Percentiles rank a stretch among this genome's conserved stretches.
phyloP scores from a whole-genome alignment of 2,797 vertebrate genomes.

The Pangasius mekongensis region DNA sequence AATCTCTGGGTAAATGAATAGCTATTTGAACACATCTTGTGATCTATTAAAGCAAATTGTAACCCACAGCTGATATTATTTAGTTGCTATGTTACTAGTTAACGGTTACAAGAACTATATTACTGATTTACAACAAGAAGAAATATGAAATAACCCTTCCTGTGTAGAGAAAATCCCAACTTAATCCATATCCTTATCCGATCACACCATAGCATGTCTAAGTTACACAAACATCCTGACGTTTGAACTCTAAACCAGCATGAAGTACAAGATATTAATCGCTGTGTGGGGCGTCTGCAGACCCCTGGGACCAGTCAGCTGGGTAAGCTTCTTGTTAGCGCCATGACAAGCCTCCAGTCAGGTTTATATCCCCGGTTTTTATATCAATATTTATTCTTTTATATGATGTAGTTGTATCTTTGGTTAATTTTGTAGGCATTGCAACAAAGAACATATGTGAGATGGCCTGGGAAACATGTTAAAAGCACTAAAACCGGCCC shows the following conservation, averaged over 20 bases:
- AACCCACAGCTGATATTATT: neutral
- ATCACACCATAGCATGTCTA: neutral
- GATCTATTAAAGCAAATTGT: neutral
- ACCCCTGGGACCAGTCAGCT: neutral
- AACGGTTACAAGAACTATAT: neutral
- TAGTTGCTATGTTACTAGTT: neutral
- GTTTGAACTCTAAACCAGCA: slow-evolving; percentile 23
- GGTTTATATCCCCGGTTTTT: neutral
- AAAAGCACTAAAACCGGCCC: neutral
- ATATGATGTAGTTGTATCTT: neutral
- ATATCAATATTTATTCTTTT: neutral
- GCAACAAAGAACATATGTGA: neutral
- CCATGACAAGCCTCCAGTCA: neutral
- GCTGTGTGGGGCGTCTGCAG: neutral
- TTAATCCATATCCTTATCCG: neutral
- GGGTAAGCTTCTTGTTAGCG: neutral
- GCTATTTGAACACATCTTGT: neutral
- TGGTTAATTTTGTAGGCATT: neutral
- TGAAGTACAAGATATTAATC: neutral
- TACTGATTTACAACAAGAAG: neutral
- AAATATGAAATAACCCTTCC: neutral
- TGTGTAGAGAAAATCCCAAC: neutral
- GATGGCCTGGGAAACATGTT: neutral
- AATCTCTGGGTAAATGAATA: neutral
- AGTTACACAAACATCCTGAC: slow-evolving; percentile 8